Percentiles rank a stretch among this genome's conserved stretches.
Conservation (phyloP, 2,797 vertebrate species). For the Spinus olivaceus region DNA sequence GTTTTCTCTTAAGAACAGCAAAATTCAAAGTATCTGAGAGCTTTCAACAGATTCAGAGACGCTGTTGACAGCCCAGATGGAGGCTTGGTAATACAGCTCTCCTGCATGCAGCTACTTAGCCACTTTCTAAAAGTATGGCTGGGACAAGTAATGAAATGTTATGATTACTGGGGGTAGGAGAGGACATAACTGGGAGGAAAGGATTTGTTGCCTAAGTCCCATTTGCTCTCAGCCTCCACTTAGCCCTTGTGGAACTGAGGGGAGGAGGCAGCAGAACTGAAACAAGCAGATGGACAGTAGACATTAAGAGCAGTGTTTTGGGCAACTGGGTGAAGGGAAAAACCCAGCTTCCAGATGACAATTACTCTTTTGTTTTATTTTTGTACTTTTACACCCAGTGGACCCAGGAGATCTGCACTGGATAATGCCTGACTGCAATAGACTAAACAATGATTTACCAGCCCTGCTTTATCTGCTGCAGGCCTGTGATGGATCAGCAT, state of each 20-base stretch:
- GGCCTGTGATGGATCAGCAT: neutral
- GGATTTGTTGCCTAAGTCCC: neutral
- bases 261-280: neutral
- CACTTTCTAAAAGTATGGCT: neutral
- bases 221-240: neutral
- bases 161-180: neutral
- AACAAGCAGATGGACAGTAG: neutral
- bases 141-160: slow-evolving; percentile 25
- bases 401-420: slow-evolving; percentile 19
- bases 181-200: neutral
- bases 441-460: slow-evolving; percentile 71
- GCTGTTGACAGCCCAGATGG: slow-evolving; percentile 16
- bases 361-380: slow-evolving; percentile 48
- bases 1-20: slow-evolving; percentile 11
- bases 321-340: neutral
- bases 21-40: slow-evolving; percentile 39
- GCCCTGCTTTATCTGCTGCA: slow-evolving; percentile 27
- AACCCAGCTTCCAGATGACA: neutral
- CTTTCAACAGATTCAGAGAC: slow-evolving; percentile 46
- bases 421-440: slow-evolving; percentile 47
- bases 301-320: neutral
- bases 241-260: neutral
- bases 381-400: slow-evolving; percentile 23
- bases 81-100: slow-evolving; percentile 3
- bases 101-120: neutral